Evolutionary conservation across 2,113 vertebrate genomes (phyloP).

Genomic region (Microcebus griseorufus): DNA sequence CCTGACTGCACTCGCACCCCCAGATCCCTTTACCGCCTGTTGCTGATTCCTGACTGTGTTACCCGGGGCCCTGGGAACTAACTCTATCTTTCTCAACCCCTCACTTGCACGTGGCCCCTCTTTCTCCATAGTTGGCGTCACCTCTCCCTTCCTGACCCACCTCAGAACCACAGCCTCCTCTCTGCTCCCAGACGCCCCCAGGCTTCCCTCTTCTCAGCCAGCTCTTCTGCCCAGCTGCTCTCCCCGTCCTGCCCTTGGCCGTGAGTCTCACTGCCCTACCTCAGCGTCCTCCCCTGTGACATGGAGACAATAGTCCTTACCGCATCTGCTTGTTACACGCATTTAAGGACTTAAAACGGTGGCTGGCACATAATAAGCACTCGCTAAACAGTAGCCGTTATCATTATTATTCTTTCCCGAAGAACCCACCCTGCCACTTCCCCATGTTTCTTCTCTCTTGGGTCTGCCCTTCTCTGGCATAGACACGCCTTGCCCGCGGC

Average conservation of each 20-base stretch:
- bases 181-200: background rate
- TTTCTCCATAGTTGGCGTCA: background rate
- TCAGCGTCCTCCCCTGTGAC: background rate
- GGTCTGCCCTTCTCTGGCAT: background rate
- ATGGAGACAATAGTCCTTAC: background rate
- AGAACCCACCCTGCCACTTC: background rate
- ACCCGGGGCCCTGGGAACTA: background rate
- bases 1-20: background rate
- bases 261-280: background rate
- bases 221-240: background rate
- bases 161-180: background rate
- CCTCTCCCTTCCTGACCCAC: background rate
- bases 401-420: rapidly evolving
- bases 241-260: background rate
- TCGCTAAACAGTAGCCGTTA: background rate
- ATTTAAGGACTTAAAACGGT: background rate
- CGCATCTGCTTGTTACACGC: background rate
- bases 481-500: background rate
- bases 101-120: background rate
- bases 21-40: background rate
- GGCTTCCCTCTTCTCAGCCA: background rate
- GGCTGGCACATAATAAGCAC: background rate
- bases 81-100: background rate
- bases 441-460: background rate
- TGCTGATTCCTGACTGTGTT: background rate